Evolutionary conservation across 2,888 invertebrate genomes (phyloP), one percentile per base, ranked within the genome.

Genomic region (Seira ritae): DNA sequence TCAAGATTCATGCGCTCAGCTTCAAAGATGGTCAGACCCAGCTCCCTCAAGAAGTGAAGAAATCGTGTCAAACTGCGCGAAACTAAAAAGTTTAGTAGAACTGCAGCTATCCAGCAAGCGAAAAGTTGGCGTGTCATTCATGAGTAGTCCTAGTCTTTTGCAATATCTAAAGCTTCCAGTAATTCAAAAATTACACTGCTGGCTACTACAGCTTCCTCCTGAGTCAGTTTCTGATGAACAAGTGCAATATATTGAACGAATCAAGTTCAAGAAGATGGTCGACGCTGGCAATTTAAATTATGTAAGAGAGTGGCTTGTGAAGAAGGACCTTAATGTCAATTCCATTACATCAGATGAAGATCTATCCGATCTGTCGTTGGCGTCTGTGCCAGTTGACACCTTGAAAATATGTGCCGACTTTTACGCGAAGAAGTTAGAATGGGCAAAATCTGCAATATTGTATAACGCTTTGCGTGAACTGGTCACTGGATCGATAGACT

Each of bases 401-500:
- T 74, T 80, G n/a, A 80, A 80, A 69, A 22, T 80, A 0, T 80
- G 80, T 69, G 80, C 80, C 4, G 80, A 80, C 66, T 80, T 31
- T 42, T 80, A 69, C n/a, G 60, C 80, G 6, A 80, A 68, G 24
- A 68, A 8, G 17, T 10, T 42, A n/a, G 80, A 80, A n/a, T 19
- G 68, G 20, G 19, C 20, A n/a, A 80, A 80, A 22, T 80, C 80
- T 12, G 74, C 60, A 4, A 62, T 80, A 17, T 42, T 80, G 12
- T 80, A 80, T n/a, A 80, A 80, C 23, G 69, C 73, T 20, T 55
- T 80, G 1, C 24, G 55, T 22, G 80, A 80, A 37, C 4, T 80
- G 12, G 72, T 67, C 1, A 60, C 72, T 1, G 74, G 74, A 17
- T 74, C 69, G 0, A 42, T 80, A 46, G 74, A 80, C 17, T 42